Percentiles rank a stretch among this genome's conserved stretches.
Evolutionary conservation across 2,113 vertebrate genomes (phyloP).

Genomic region (Cranoglanis bouderius): DNA sequence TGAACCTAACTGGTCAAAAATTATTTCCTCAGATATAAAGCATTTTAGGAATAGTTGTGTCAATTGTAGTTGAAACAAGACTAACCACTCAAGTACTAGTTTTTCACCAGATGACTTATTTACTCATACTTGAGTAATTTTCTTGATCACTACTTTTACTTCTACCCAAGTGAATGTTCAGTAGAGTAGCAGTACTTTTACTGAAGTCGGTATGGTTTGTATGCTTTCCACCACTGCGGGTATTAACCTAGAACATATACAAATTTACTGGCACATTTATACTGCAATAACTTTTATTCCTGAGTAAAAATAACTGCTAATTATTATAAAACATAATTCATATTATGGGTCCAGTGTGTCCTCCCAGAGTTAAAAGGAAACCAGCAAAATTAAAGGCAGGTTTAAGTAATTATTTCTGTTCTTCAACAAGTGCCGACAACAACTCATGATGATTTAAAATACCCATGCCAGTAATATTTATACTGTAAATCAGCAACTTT

Average conservation of each 20-base stretch:
- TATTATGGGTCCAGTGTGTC: too few species aligned
- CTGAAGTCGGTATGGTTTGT: background rate
- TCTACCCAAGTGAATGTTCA: background rate
- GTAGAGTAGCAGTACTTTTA: background rate
- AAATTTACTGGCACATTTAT: background rate
- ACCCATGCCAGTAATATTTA: too few species aligned
- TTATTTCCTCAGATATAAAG: background rate
- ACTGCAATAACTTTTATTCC: background rate
- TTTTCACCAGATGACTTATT: background rate
- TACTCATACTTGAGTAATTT: too few species aligned
- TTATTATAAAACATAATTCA: too few species aligned
- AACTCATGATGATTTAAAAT: too few species aligned
- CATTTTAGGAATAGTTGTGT: background rate
- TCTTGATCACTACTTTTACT: background rate
- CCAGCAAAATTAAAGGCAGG: too few species aligned
- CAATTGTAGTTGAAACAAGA: background rate
- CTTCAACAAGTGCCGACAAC: too few species aligned
- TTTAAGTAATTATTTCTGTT: too few species aligned
- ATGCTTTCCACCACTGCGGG: background rate
- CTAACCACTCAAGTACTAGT: background rate
- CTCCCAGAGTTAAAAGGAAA: too few species aligned
- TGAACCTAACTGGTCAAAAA: background rate
- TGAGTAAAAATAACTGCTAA: too few species aligned
- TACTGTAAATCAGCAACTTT: too few species aligned
- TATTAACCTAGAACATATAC: background rate